A percentile compares a stretch with the other conserved stretches of the same genome.
Evolutionary conservation across 2,797 vertebrate species (phyloP).

Genomic region (Cichlasoma orientale): DNA sequence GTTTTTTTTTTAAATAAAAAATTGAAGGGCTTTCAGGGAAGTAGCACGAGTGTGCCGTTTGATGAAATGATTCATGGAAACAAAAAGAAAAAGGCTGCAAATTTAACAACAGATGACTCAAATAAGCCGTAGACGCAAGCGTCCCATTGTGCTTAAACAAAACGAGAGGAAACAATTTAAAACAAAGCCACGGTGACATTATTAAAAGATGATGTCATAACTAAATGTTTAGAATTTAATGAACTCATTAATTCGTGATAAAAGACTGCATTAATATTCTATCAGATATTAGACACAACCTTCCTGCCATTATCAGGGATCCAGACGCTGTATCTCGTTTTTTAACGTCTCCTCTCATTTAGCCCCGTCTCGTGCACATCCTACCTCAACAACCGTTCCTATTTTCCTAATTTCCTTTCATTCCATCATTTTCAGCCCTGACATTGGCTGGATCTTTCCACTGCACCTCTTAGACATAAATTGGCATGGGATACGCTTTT

Average conservation of each 20-base stretch:
- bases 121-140: background rate
- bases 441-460: conserved; percentile 5
- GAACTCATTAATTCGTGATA: conserved; percentile 63
- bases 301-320: conserved; percentile 49
- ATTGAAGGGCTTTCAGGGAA: too few relatives aligned
- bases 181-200: conserved; percentile 24
- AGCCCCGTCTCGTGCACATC: conserved; percentile 51
- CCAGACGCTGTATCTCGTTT: conserved; percentile 49
- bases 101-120: background rate
- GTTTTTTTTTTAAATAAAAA: too few relatives aligned
- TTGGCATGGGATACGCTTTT: conserved; percentile 14
- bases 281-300: conserved; percentile 65
- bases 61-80: background rate
- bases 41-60: background rate
- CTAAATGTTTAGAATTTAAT: conserved; percentile 66
- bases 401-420: conserved; percentile 52
- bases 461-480: background rate
- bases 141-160: background rate
- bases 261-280: conserved; percentile 70
- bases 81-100: too few relatives aligned
- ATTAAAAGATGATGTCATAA: conserved; percentile 40
- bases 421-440: conserved; percentile 25
- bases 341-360: conserved; percentile 61
- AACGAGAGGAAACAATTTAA: conserved; percentile 20
- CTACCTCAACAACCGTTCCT: conserved; percentile 51